Base-by-base conservation (phyloP, 2,113 vertebrate species). In the Fregata magnificens region DNA sequence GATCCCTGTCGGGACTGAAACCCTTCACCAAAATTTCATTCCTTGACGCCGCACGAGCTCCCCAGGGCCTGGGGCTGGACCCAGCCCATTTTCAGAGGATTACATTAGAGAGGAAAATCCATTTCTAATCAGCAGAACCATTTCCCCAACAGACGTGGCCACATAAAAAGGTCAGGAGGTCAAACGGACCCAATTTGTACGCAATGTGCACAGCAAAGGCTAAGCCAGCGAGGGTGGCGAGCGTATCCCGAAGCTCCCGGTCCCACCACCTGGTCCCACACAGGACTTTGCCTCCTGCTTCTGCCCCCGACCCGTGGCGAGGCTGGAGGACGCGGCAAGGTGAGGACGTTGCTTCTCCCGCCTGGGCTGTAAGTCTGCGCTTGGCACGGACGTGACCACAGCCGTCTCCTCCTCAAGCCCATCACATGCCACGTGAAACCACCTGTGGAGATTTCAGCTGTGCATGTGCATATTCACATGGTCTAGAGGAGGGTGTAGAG, bases 351-450 rank as follows among this genome's bases (percentile, higher is more conserved):
- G 28, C 59, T 61, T 24, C 52, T 79, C n/a, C 45, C n/a, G 2
- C 0, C 5, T 2, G 53, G 45, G 61, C 49, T 38, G 14, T 14
- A 20, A 11, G 59, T 8, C 28, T 9, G 21, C 9, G 13, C 47
- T 40, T 7, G 49, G 42, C n/a, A 8, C 0, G 2, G n/a, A 2
- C 1, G 2, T 11, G 34, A 10, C 28, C 45, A 2, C 2, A 5
- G 40, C 31, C 44, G 9, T 2, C 28, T 58, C 61, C 62, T 63
- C 74, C 86, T 32, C 24, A 7, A 44, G 31, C 26, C 53, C 67
- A 1, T 3, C 49, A 50, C 49, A 0, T 0, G 7, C 21, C n/a
- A 9, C 1, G 0, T 2, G 29, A 52, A 47, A 26, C 32, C 19
- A 26, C n/a, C n/a, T 6, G 61, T 1, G 3, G 82, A 25, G 45